Conservation (phyloP, 2,888 invertebrate genomes). For the Omphaloscelis lunosa region DNA sequence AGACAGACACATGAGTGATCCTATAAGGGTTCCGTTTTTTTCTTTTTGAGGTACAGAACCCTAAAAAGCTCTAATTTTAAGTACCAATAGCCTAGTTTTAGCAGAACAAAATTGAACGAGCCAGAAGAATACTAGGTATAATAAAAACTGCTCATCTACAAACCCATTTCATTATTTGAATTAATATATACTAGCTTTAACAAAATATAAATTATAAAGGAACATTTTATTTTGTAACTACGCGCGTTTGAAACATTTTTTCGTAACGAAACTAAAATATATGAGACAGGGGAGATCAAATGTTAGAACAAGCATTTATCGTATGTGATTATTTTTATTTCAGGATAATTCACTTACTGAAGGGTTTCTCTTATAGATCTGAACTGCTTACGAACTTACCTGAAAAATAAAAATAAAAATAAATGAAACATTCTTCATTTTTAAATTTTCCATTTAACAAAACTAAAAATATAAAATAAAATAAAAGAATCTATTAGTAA, state of each 20-base stretch:
- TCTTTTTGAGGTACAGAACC: too few species aligned
- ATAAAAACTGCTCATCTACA: conserved; percentile 10
- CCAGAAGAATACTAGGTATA: not conserved
- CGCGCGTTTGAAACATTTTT: conserved; percentile 12
- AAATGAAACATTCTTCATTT: not conserved
- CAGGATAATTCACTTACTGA: conserved; percentile 48
- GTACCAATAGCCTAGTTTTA: not conserved
- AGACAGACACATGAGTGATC: too few species aligned
- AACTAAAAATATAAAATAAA: too few species aligned
- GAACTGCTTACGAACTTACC: conserved; percentile 81
- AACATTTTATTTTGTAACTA: conserved; percentile 29
- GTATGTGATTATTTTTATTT: conserved; percentile 24
- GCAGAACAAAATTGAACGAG: not conserved
- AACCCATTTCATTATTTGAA: conserved; percentile 22
- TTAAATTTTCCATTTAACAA: too few species aligned
- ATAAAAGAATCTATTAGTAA: too few species aligned
- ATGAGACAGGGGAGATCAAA: conserved; percentile 29
- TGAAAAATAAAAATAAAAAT: conserved; percentile 71
- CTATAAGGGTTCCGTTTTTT: too few species aligned
- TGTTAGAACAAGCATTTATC: conserved; percentile 22
- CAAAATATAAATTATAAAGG: conserved; percentile 32
- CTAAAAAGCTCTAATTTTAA: not conserved
- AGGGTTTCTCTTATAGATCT: conserved; percentile 34
- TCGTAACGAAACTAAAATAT: conserved; percentile 35
- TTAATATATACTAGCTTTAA: conserved; percentile 8